Percentiles rank a stretch among this genome's conserved stretches.
Evolutionary conservation across 2,888 invertebrate genomes (phyloP).

Genomic region (Neocrepidodera transversa): DNA sequence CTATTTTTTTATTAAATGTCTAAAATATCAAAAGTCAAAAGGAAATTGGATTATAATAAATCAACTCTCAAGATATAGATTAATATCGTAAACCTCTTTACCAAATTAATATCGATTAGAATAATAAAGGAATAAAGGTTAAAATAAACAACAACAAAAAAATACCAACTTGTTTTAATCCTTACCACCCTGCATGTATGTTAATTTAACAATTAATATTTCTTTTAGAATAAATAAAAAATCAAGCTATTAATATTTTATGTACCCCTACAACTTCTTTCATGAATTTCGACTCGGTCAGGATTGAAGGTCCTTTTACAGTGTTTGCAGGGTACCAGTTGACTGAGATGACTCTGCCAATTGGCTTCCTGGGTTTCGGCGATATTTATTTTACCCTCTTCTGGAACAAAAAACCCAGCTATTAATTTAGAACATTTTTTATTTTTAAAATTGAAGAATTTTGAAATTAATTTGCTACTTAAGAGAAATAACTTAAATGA

Average conservation of each 20-base stretch:
- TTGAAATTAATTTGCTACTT: neutral
- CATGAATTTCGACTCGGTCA: constrained; percentile 69
- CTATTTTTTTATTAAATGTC: too few species aligned
- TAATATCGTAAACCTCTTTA: too few species aligned
- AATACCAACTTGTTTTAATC: neutral
- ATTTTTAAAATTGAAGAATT: too few species aligned
- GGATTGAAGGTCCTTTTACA: constrained; percentile 73
- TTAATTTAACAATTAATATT: neutral
- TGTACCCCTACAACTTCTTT: constrained; percentile 64
- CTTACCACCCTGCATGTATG: constrained; percentile 59
- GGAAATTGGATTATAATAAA: too few species aligned
- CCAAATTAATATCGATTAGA: too few species aligned
- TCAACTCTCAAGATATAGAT: too few species aligned
- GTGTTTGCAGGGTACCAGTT: constrained; percentile 67
- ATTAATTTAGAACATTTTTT: neutral
- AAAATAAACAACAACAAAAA: too few species aligned
- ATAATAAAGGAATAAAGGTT: too few species aligned
- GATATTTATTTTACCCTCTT: constrained; percentile 56
- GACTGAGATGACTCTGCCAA: constrained; percentile 66
- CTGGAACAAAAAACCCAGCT: constrained; percentile 49
- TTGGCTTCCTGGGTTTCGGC: constrained; percentile 61
- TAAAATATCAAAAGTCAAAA: too few species aligned
- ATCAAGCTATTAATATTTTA: constrained; percentile 14
- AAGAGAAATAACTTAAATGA: too few species aligned
- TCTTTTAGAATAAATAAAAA: neutral